Conservation (phyloP, 2,888 invertebrate genomes). For the Microdon myrmicae region DNA sequence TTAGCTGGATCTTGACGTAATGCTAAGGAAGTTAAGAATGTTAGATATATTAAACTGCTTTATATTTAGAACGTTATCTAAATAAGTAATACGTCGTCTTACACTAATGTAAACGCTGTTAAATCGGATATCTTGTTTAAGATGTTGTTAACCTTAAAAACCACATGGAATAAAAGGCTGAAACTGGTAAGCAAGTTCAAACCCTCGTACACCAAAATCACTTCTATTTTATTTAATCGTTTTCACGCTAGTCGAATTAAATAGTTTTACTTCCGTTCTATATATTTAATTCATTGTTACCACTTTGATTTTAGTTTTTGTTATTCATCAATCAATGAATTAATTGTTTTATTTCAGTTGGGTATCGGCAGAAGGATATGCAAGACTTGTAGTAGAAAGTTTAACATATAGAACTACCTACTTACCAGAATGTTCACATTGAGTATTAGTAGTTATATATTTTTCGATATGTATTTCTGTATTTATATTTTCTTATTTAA, state of each 20-base stretch:
- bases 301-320: too few relatives aligned
- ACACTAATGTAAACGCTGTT: too few relatives aligned
- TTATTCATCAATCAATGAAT: conserved; percentile 51
- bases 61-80: too few relatives aligned
- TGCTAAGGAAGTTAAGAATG: too few relatives aligned
- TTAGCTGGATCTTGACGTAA: too few relatives aligned
- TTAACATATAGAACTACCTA: conserved; percentile 45
- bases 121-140: conserved; percentile 46
- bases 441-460: conserved; percentile 38
- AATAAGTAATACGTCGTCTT: too few relatives aligned
- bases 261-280: too few relatives aligned
- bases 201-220: too few relatives aligned
- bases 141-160: conserved; percentile 52
- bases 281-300: too few relatives aligned
- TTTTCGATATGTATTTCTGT: conserved; percentile 11
- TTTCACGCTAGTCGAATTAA: too few relatives aligned
- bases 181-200: conserved; percentile 54
- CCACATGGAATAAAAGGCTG: conserved; percentile 47
- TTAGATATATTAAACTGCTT: too few relatives aligned
- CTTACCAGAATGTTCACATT: conserved; percentile 21
- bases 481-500: conserved; percentile 11
- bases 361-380: conserved; percentile 47
- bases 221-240: too few relatives aligned
- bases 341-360: conserved; percentile 46
- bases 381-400: conserved; percentile 46